Conservation (phyloP, 92 coral and sea anemone genomes). For the Paramuricea clavata region DNA sequence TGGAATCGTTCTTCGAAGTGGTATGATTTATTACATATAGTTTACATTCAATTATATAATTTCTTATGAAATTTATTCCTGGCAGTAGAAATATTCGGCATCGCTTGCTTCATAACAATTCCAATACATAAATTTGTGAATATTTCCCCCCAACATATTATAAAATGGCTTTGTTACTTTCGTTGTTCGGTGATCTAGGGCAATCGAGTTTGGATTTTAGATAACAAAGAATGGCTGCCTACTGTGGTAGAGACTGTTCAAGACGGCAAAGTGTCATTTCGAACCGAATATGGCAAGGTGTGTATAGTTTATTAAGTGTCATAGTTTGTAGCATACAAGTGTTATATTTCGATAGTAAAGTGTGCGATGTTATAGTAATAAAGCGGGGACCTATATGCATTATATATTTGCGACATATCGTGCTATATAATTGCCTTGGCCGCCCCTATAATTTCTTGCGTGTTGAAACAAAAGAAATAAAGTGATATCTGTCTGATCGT, state of each 20-base stretch:
- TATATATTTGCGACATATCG: neutral
- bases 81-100: neutral
- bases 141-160: neutral
- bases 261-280: slow-evolving; percentile 86
- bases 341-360: neutral
- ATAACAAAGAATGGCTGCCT: slow-evolving; percentile 96
- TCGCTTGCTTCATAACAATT: neutral
- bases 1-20: slow-evolving; percentile 45
- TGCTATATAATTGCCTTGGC: neutral
- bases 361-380: neutral
- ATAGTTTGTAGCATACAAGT: neutral
- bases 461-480: neutral
- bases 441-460: neutral
- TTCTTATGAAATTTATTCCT: neutral
- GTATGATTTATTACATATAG: neutral
- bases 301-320: neutral
- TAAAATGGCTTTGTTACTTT: neutral
- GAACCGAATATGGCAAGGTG: slow-evolving; percentile 96
- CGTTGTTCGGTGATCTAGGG: slow-evolving; percentile 72
- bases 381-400: neutral
- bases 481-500: slow-evolving; percentile 41
- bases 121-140: neutral
- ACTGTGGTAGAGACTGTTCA: slow-evolving; percentile 83
- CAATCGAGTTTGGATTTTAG: slow-evolving; percentile 95
- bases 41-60: neutral